Evolutionary conservation across 2,888 invertebrate genomes (phyloP).

Genomic region (Andricus curvator): DNA sequence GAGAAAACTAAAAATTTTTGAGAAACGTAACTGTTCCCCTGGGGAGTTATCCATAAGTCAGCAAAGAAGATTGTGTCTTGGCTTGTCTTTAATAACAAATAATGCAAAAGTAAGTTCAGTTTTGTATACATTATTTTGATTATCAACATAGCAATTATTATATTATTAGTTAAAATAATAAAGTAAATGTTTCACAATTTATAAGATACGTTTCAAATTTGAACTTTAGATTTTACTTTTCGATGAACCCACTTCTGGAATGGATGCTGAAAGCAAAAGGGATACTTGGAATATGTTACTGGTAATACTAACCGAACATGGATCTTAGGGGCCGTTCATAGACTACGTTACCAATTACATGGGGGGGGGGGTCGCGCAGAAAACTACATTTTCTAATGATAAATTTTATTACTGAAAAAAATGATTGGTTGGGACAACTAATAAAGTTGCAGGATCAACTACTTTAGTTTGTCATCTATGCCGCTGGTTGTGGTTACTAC

Average conservation of each 20-base stretch:
- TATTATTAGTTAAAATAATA: too few species aligned
- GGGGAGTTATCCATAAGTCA: conserved; percentile 91
- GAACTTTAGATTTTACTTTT: conserved; percentile 80
- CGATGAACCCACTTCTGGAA: conserved; percentile 93
- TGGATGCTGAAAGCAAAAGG: conserved; percentile 93
- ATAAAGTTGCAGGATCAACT: too few species aligned
- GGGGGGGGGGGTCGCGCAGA: too few species aligned
- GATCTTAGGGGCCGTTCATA: too few species aligned
- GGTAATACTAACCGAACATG: conserved; percentile 68
- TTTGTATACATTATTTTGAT: too few species aligned
- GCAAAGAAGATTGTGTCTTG: conserved; percentile 91
- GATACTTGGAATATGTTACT: conserved; percentile 93
- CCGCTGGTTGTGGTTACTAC: too few species aligned
- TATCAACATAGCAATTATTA: too few species aligned
- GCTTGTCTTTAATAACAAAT: conserved; percentile 87
- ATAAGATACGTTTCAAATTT: background rate
- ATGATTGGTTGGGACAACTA: too few species aligned
- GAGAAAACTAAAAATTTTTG: conserved; percentile 82
- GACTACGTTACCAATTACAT: too few species aligned
- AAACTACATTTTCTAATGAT: too few species aligned
- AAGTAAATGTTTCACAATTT: background rate
- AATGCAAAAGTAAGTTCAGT: conserved; percentile 80
- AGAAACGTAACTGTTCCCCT: conserved; percentile 82
- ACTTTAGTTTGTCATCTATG: too few species aligned
- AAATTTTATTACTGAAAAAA: too few species aligned